Conservation (phyloP, 2,797 vertebrate species). For the Phalloptychus januarius region DNA sequence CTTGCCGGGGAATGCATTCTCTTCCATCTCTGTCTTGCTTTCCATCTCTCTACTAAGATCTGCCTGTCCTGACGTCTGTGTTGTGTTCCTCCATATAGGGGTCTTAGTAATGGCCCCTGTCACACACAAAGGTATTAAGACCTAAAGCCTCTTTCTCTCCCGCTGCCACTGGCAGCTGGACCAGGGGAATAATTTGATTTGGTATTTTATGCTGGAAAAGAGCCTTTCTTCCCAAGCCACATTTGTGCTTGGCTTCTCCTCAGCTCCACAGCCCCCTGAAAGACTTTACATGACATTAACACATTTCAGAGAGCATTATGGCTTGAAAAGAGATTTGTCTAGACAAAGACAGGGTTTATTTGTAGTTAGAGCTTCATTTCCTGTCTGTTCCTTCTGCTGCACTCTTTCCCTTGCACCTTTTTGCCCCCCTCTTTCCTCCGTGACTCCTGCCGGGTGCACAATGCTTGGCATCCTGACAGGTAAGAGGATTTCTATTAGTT, state of each 20-base stretch:
- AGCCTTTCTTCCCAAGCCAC: conserved; percentile 79
- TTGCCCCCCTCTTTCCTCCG: conserved; percentile 42
- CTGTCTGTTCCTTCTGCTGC: conserved; percentile 76
- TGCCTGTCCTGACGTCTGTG: conserved; percentile 66
- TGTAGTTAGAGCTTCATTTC: conserved; percentile 87
- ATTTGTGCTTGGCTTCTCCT: conserved; percentile 77
- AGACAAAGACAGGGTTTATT: conserved; percentile 87
- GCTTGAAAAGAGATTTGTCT: conserved; percentile 86
- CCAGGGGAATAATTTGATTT: conserved; percentile 84
- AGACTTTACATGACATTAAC: conserved; percentile 88
- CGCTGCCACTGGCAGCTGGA: conserved; percentile 80
- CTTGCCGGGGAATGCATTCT: conserved; percentile 21
- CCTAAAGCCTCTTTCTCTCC: conserved; percentile 61
- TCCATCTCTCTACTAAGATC: conserved; percentile 52
- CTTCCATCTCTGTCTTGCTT: conserved; percentile 24
- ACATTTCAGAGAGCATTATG: conserved; percentile 85
- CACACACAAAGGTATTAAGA: conserved; percentile 79
- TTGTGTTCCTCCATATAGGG: conserved; percentile 61
- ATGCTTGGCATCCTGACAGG: conserved; percentile 79
- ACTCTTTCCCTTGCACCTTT: conserved; percentile 69
- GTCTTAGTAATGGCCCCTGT: conserved; percentile 79
- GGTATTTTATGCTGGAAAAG: conserved; percentile 83
- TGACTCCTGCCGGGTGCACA: conserved; percentile 72
- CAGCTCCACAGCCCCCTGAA: conserved; percentile 72
- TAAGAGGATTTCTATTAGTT: conserved; percentile 86